Evolutionary conservation across 1,140 invertebrate genomes (phyloP).

Genomic region (Whitmania pigra): DNA sequence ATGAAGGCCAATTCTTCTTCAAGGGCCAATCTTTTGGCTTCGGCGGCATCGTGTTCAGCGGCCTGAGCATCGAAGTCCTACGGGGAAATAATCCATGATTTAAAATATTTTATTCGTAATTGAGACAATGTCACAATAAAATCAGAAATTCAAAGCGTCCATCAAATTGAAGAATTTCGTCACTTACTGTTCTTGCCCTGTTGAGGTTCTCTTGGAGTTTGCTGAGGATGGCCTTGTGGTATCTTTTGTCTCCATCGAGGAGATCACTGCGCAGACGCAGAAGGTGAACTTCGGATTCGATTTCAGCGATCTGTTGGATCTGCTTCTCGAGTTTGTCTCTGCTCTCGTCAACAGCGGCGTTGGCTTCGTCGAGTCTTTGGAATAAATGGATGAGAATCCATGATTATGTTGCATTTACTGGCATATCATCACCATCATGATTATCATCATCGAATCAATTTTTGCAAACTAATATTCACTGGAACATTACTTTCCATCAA

Average conservation of each 20-base stretch:
- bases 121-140: too few relatives aligned
- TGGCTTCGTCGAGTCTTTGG: constrained; percentile 43
- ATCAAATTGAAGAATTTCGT: not conserved
- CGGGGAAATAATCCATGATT: constrained; percentile 19
- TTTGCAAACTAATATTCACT: too few relatives aligned
- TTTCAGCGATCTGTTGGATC: constrained; percentile 45
- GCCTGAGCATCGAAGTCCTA: constrained; percentile 43
- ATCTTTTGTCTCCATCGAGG: constrained; percentile 39
- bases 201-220: constrained; percentile 38
- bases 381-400: too few relatives aligned
- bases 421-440: too few relatives aligned
- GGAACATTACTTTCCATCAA: too few relatives aligned
- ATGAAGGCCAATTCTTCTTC: constrained; percentile 43
- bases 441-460: too few relatives aligned
- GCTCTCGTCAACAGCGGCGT: constrained; percentile 43
- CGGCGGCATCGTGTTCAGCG: constrained; percentile 37
- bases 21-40: constrained; percentile 46
- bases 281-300: constrained; percentile 46
- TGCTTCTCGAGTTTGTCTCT: constrained; percentile 42
- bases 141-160: too few relatives aligned
- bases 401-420: too few relatives aligned
- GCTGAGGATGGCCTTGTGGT: constrained; percentile 28
- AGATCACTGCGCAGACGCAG: constrained; percentile 43
- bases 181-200: constrained; percentile 33
- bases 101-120: not conserved